phyloP scores from a whole-genome alignment of 1,140 invertebrate genomes.

The Wasmannia auropunctata region DNA sequence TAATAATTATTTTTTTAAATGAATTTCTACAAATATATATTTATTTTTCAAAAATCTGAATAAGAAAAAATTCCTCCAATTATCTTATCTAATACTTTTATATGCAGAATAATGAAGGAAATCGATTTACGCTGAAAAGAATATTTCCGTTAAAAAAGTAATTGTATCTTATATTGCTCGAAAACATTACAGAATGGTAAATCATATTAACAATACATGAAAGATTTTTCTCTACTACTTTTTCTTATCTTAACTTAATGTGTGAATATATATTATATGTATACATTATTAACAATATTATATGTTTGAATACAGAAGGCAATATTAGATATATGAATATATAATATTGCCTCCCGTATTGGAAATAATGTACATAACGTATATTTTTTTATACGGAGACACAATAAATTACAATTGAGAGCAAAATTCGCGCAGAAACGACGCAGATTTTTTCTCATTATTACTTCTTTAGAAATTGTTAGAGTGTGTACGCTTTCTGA shows the following conservation, averaged over 20 bases:
- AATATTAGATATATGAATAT: no score
- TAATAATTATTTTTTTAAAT: neutral
- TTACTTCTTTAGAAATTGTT: neutral
- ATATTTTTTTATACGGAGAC: neutral
- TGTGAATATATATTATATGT: no score
- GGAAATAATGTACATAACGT: neutral
- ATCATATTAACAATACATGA: no score
- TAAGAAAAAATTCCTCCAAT: neutral
- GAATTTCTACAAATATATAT: neutral
- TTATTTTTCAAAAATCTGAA: neutral
- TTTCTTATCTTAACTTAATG: no score
- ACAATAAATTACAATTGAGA: neutral
- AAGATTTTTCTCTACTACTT: no score
- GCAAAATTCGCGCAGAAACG: neutral
- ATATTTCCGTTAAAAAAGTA: neutral
- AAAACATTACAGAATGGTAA: no score
- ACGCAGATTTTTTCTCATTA: neutral
- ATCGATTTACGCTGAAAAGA: neutral
- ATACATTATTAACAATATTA: no score
- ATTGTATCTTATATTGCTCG: neutral
- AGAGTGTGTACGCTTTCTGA: neutral
- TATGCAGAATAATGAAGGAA: neutral
- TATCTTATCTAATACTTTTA: neutral
- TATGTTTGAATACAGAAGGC: no score
- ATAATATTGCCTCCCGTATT: neutral